Conservation (phyloP, 2,113 vertebrate species). For the Percina caprodes region DNA sequence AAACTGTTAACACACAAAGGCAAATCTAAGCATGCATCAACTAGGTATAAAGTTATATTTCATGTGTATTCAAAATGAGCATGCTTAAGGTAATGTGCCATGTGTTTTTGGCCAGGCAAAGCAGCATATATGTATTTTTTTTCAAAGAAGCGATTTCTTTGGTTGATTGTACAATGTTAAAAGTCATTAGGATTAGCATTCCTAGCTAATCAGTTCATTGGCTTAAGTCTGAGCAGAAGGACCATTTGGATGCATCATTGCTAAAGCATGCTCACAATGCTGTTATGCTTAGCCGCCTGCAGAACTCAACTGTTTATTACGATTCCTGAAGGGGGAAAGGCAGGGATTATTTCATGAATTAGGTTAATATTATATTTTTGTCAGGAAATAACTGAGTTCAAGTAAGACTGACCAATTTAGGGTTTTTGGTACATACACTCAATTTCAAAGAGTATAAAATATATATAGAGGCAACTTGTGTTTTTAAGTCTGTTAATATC, state of each 20-base stretch:
- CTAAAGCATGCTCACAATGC: conserved; percentile 4
- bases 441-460: neutral
- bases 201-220: conserved; percentile 43
- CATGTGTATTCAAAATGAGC: too few species aligned
- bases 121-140: too few species aligned
- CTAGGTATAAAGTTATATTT: too few species aligned
- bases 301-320: conserved; percentile 37
- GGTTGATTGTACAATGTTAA: neutral
- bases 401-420: neutral
- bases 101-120: too few species aligned
- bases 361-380: neutral
- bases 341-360: conserved; percentile 13
- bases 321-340: neutral
- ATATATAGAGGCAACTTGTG: neutral
- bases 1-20: too few species aligned
- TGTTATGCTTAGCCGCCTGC: conserved; percentile 26
- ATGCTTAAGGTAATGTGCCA: too few species aligned
- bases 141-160: neutral
- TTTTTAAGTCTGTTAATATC: neutral
- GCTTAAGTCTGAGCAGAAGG: conserved; percentile 25
- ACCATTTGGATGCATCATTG: conserved; percentile 16
- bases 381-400: neutral
- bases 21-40: too few species aligned
- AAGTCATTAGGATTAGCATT: conserved; percentile 40
- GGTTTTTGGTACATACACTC: neutral